Conservation (phyloP, 1,140 invertebrate species). For the Pseudomyrmex flavicornis region DNA sequence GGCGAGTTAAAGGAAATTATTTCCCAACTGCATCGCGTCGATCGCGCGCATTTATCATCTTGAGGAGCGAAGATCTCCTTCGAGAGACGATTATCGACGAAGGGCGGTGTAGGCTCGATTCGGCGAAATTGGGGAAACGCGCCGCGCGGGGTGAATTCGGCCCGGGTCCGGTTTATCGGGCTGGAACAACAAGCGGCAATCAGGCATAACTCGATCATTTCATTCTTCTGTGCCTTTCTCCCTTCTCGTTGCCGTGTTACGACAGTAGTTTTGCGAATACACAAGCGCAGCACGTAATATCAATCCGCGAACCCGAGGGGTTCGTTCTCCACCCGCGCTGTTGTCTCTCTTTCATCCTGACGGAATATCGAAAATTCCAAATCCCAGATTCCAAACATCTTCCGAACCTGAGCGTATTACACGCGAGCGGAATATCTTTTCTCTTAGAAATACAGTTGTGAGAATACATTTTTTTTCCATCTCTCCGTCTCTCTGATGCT, state of each 20-base stretch:
- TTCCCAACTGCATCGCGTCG: not conserved
- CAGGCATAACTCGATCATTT: slow-evolving; percentile 83
- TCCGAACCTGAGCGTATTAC: not conserved
- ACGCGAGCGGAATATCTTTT: slow-evolving; percentile 66
- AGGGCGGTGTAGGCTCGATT: slow-evolving; percentile 39
- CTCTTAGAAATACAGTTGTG: not conserved
- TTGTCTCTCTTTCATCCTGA: slow-evolving; percentile 15
- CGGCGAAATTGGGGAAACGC: slow-evolving; percentile 73
- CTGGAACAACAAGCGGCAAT: slow-evolving; percentile 83
- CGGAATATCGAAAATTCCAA: slow-evolving; percentile 69
- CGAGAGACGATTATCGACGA: slow-evolving; percentile 28
- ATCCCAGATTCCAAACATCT: slow-evolving; percentile 65
- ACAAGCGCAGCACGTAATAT: slow-evolving; percentile 31
- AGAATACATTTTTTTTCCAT: not conserved
- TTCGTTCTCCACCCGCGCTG: not conserved
- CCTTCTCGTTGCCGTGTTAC: slow-evolving; percentile 54
- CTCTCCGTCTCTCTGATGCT: not conserved
- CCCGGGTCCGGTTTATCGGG: slow-evolving; percentile 79
- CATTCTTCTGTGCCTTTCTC: slow-evolving; percentile 77
- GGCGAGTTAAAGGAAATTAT: slow-evolving; percentile 31
- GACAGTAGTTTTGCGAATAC: slow-evolving; percentile 50
- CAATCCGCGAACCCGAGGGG: not conserved
- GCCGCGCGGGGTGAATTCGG: slow-evolving; percentile 71
- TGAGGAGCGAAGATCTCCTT: slow-evolving; percentile 1
- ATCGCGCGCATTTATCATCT: not conserved